Base-by-base conservation (phyloP, 2,888 invertebrate genomes). In the Synergus umbraculus region DNA sequence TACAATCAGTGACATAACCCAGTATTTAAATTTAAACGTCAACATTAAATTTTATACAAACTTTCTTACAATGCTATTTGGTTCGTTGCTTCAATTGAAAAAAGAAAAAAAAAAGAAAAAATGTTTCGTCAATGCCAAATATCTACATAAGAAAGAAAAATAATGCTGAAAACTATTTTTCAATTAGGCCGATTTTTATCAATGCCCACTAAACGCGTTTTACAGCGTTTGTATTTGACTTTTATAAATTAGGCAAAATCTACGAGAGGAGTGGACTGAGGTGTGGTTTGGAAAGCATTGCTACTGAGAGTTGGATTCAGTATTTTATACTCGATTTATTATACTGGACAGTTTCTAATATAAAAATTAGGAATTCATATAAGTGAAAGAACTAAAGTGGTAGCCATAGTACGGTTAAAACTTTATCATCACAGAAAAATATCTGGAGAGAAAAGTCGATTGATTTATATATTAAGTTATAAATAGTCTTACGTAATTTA, bases 231-330 rank as follows among this genome's bases (percentile, higher is more conserved):
- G 43, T 67, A 67, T 43, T 46, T 44, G 54, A 73, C 73, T 54
- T 69, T 49, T 73, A 73, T 44, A 67, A 67, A 67, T 49, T 54
- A 73, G 37, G 37, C 37, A 73, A 73, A 69, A 54, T 73, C 29
- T 73, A 73, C 54, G 73, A 73, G 73, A 73, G 73, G 54, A 73
- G 73, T 73, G 73, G 73, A 73, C 73, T 73, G 73, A 73, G 49
- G 43, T 46, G n/a, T 73, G 4, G 49, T 73, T 54, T 73, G 37
- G 15, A 69, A 69, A 43, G 41, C 43, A 43, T 66, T 66, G 65
- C 43, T n/a, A 66, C 10, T 66, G n/a, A 43, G 43, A 66, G 41
- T 43, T 41, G 66, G 60, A 63, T 63, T 63, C 60, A 63, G 60
- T 63, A 63, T 63, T 63, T 63, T 63, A 63, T 63, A 63, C 22